phyloP scores from a whole-genome alignment of 2,797 vertebrate genomes.

The Poecilia gillii region DNA sequence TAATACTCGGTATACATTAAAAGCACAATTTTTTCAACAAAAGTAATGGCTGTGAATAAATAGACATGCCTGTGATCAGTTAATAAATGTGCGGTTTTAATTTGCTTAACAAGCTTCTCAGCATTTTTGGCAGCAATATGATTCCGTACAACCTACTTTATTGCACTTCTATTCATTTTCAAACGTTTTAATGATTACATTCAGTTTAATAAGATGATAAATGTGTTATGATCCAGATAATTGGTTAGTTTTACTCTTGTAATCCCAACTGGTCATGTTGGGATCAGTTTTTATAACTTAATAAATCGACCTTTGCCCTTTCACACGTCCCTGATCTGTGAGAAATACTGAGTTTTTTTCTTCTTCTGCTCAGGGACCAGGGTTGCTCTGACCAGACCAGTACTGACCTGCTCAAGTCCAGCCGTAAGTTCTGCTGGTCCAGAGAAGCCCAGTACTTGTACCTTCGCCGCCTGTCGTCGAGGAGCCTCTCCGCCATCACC shows the following conservation, averaged over 20 bases:
- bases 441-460: constrained; percentile 79
- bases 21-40: not conserved
- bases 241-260: not conserved
- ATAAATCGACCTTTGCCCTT: not conserved
- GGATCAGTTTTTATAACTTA: not conserved
- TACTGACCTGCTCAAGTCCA: constrained; percentile 73
- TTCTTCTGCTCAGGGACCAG: constrained; percentile 65
- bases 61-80: not conserved
- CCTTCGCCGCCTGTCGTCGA: constrained; percentile 75
- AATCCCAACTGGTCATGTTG: not conserved
- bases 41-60: not conserved
- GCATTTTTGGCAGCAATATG: not conserved
- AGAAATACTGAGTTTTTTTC: not conserved
- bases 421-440: constrained; percentile 75
- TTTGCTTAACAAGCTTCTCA: not conserved
- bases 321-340: not conserved
- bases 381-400: constrained; percentile 69
- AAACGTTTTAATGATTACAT: not conserved
- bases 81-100: not conserved
- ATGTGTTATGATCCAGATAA: too few relatives aligned
- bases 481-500: constrained; percentile 73
- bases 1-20: not conserved
- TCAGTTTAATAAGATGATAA: not conserved
- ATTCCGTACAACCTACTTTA: not conserved
- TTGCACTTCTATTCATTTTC: not conserved